Evolutionary conservation across 2,888 invertebrate genomes (phyloP), one percentile per base, ranked within the genome.

Genomic region (Ormyrus labotus): DNA sequence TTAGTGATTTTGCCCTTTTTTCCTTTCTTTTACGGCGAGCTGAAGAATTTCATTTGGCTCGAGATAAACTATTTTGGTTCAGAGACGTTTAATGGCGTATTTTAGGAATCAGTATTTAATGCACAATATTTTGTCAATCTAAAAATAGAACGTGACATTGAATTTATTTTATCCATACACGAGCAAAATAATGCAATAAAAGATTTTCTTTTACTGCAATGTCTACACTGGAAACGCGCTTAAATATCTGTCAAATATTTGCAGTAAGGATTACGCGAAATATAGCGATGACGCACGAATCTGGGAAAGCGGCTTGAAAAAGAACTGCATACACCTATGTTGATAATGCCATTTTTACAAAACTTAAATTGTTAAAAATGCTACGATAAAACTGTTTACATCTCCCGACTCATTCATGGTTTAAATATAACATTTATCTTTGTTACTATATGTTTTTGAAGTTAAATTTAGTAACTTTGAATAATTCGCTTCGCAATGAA

Each of bases 241-340:
- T 6, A 10, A 48, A 58, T 50, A 63, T 77, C 64, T 50, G 45
- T 78, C 51, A 72, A 78, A 78, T 67, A 78, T 78, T 78, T 78
- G 61, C 65, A 45, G 58, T 65, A 6, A 8, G 57, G 55, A 78
- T 78, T 78, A 55, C 45, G 47, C 7, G 72, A 67, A 67, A 69
- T 76, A 55, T n/a, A 3, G 53, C 19, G 13, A 19, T 60, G 67
- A 72, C 72, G 51, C 71, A 78, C 6, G 50, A 19, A 51, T 51
- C 57, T 13, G 19, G 65, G 48, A 64, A 65, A 73, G 47, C 57
- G 65, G n/a, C 55, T n/a, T 13, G 11, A 34, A 57, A 11, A 55
- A 13, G 53, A 45, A 45, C 34, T 48, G 19, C 51, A 65, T 0
- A 11, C 45, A 51, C 19, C 50, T 19, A 7, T 34, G 34, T 51